A percentile compares a stretch with the other conserved stretches of the same genome.
phyloP scores from a whole-genome alignment of 2,888 invertebrate genomes.

The Euproctis similis region DNA sequence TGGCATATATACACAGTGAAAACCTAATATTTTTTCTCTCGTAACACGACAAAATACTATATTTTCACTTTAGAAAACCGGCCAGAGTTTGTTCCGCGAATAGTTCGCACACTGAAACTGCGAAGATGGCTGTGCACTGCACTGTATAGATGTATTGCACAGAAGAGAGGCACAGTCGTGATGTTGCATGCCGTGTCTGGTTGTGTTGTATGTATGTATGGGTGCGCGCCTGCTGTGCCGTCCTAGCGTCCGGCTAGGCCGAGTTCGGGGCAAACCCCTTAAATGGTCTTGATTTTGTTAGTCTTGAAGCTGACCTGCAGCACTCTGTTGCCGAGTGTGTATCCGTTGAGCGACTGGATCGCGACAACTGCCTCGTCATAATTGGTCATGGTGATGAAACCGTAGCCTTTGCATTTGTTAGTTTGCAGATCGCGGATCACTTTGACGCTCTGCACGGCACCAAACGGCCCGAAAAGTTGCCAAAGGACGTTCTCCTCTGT shows the following conservation, averaged over 20 bases:
- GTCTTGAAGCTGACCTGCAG: slow-evolving; percentile 96
- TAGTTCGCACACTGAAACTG: slow-evolving; percentile 7
- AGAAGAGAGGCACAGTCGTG: slow-evolving; percentile 4
- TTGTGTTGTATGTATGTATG: slow-evolving; percentile 49
- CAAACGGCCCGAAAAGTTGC: slow-evolving; percentile 97
- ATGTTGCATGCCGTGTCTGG: slow-evolving; percentile 14
- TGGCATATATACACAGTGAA: slow-evolving; percentile 18
- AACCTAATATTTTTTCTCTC: slow-evolving; percentile 25
- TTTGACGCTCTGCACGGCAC: slow-evolving; percentile 94
- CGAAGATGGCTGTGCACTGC: not conserved
- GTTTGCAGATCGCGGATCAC: slow-evolving; percentile 94
- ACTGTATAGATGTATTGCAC: too few relatives aligned
- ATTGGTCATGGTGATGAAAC: slow-evolving; percentile 96
- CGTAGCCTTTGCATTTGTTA: slow-evolving; percentile 96
- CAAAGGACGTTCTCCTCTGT: slow-evolving; percentile 96
- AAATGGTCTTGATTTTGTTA: slow-evolving; percentile 84
- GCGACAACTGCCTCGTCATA: slow-evolving; percentile 95
- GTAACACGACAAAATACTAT: slow-evolving; percentile 25
- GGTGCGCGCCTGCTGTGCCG: slow-evolving; percentile 73
- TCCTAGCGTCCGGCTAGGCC: slow-evolving; percentile 68
- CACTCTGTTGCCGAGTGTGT: slow-evolving; percentile 91
- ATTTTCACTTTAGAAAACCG: slow-evolving; percentile 24
- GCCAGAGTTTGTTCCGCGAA: slow-evolving; percentile 16
- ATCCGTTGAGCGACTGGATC: slow-evolving; percentile 93
- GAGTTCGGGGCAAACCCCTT: slow-evolving; percentile 60